Base-by-base conservation (phyloP, 2,113 vertebrate genomes). In the Brevimyrus niger region DNA sequence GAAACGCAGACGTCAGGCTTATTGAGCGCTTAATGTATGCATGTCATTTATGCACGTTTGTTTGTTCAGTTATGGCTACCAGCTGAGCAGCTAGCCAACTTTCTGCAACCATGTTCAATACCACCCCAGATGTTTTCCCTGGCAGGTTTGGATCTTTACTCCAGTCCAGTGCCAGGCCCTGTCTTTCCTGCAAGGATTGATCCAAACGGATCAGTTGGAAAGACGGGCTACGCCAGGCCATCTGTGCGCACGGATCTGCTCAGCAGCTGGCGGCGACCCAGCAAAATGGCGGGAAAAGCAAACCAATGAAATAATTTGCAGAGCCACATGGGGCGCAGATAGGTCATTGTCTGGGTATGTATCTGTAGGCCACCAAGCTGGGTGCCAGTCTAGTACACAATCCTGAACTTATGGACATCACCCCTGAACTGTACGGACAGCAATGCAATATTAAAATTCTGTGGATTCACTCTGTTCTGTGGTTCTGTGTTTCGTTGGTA, bases 131-230 rank as follows among this genome's bases (percentile, higher is more conserved):
- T 90, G 89, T 90, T 87, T 42, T 87, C 86, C 73, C 50, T 53
- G 69, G 85, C 86, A 76, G 48, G 35, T 48, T 86, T 9, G 7
- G 65, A 27, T 73, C 86, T 35, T 87, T 17, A 9, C 46, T 87
- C 48, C 69, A 53, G 48, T 65, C 21, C 5, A 6, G 17, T 35
- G 65, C 89, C 65, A 82, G 42, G 50, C 58, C 35, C n/a, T 15
- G n/a, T 69, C 89, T 87, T 82, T 87, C 27, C 69, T 42, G 69
- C 48, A 27, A 27, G 86, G n/a, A 31, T 69, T 82, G 65, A 46
- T 90, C 89, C 61, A 82, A 90, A 80, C 44, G 38, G 61, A 87
- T 90, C 89, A 87, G 48, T 86, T 58, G 69, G 89, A 90, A 58
- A 61, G 48, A 69, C 7, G 27, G 27, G 47, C 27, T 17, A n/a